A percentile compares a stretch with the other conserved stretches of the same genome.
Conservation (phyloP, 64 coral and sea anemone species). For the Trachythela sp. region DNA sequence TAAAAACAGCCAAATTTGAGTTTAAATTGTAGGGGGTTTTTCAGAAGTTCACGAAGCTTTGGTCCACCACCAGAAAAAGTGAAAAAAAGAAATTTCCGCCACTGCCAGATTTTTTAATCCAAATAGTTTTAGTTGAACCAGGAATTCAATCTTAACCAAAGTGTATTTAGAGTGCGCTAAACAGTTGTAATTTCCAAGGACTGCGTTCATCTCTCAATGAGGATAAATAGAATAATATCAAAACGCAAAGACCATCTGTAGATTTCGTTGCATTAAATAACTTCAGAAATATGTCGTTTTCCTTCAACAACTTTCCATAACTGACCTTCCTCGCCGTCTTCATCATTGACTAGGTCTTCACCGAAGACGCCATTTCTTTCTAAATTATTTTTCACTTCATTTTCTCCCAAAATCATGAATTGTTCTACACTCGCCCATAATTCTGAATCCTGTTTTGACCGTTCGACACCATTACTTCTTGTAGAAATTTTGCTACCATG, state of each 20-base stretch:
- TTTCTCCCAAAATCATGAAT: neutral
- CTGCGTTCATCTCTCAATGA: no score
- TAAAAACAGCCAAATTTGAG: no score
- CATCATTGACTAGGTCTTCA: neutral
- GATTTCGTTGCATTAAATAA: neutral
- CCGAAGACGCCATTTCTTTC: neutral
- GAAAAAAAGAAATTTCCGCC: no score
- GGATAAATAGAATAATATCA: neutral
- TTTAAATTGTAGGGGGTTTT: no score
- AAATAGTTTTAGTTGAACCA: no score
- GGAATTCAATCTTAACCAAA: no score
- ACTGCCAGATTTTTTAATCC: no score
- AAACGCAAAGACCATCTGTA: neutral
- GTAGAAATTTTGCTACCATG: neutral
- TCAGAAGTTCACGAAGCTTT: no score
- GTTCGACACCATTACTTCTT: neutral
- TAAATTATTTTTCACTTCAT: neutral
- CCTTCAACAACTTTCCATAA: slow-evolving; percentile 14
- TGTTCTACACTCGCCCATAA: neutral
- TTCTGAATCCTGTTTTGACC: neutral
- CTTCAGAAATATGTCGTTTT: neutral
- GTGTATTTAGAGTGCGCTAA: no score
- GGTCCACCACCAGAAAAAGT: no score
- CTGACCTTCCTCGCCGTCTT: neutral
- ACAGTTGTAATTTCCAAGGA: no score